Base-by-base conservation (phyloP, 2,797 vertebrate genomes). In the Anabacerthia variegaticeps region DNA sequence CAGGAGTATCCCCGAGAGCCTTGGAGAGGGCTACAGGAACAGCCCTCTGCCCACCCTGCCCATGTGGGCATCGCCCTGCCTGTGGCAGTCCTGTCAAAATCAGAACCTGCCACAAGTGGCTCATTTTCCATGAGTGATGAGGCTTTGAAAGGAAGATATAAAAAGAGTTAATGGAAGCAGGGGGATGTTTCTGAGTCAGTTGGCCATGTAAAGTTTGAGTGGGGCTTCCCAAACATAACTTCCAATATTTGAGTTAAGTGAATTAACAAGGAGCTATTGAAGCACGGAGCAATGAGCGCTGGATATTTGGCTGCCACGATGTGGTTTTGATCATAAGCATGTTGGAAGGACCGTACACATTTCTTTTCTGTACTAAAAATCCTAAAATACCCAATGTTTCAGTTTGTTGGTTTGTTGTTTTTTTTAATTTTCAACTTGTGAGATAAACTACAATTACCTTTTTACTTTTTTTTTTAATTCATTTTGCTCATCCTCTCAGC, bases 131-230 rank as follows among this genome's bases (percentile, higher is more conserved):
- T 59, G 83, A 82, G 49, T 68, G 93, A 95, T 80, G 92, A 91
- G 77, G 94, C 80, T 95, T 92, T 13, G 5, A 79, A 74, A 92
- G 90, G 92, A 96, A 96, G 63, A 95, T 87, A 94, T 95, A 95
- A 96, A 96, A 96, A 79, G 77, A 97, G 76, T 96, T 97, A 96
- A 96, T 96, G 85, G 95, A 93, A 91, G 88, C 88, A 93, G 41
- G 67, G 96, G 92, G n/a, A 93, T 19, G 3, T 90, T 96, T 95
- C 84, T 87, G 77, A 95, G 65, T 92, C 49, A 87, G 67, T 12
- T 93, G 46, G 86, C 88, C 94, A 83, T 92, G 96, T 96, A 95
- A 95, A 93, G 92, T 93, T 91, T 91, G 92, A 94, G 88, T 92
- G 78, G 84, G 93, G 65, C 92, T 95, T 96, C 93, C 74, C 94